Evolutionary conservation across 35 echinoderm and acorn worm genomes (phyloP).

Genomic region (Ophiothrix spiculata): DNA sequence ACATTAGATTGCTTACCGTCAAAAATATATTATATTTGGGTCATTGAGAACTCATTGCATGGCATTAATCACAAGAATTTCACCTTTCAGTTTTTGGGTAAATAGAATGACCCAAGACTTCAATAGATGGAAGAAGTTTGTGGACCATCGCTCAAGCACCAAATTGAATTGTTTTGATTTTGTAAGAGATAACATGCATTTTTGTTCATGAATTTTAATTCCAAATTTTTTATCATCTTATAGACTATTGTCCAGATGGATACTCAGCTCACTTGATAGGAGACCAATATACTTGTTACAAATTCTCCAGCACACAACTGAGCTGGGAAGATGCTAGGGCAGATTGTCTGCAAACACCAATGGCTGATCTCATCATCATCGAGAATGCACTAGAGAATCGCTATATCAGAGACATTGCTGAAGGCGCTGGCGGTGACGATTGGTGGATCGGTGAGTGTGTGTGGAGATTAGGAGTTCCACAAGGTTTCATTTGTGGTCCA

Average conservation of each 20-base stretch:
- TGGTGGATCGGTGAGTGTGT: constrained; percentile 90
- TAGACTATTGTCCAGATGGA: constrained; percentile 76
- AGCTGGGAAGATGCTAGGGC: constrained; percentile 70
- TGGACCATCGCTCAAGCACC: neutral
- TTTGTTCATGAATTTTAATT: neutral
- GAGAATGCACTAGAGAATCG: constrained; percentile 53
- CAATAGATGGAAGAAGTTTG: neutral
- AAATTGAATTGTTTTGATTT: neutral
- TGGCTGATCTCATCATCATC: constrained; percentile 69
- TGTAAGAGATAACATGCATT: neutral
- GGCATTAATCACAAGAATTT: neutral
- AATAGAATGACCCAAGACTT: neutral
- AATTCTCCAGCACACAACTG: constrained; percentile 10
- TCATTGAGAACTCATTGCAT: neutral
- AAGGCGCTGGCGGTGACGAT: constrained; percentile 14
- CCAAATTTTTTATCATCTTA: neutral
- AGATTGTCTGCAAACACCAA: constrained; percentile 47
- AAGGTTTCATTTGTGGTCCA: too few species aligned
- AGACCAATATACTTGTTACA: constrained; percentile 58
- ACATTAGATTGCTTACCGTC: too few species aligned
- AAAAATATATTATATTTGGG: too few species aligned
- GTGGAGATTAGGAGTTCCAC: too few species aligned
- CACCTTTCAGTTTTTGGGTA: neutral
- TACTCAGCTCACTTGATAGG: constrained; percentile 36
- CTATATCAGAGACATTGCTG: constrained; percentile 45